Percentiles rank a stretch among this genome's conserved stretches.
Conservation (phyloP, 1,140 invertebrate species). For the Zaprionus taronus region DNA sequence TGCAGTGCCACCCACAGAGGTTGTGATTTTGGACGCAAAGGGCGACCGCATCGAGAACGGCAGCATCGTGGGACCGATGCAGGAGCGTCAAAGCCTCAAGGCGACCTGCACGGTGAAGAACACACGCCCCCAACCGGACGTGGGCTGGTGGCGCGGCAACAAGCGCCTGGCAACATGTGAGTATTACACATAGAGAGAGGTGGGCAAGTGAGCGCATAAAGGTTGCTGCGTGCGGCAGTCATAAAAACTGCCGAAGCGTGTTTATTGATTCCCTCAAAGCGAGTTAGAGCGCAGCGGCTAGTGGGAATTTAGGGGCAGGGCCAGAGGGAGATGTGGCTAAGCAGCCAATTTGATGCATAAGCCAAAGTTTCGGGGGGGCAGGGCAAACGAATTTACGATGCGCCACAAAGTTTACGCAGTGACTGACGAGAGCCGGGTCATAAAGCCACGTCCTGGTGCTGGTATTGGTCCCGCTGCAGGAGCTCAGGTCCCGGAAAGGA, state of each 20-base stretch:
- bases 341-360: slow-evolving; percentile 57
- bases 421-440: slow-evolving; percentile 44
- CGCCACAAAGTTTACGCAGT: slow-evolving; percentile 67
- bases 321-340: slow-evolving; percentile 18
- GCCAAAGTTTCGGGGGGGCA: not conserved
- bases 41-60: slow-evolving; percentile 80
- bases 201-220: slow-evolving; percentile 43
- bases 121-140: slow-evolving; percentile 76
- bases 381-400: slow-evolving; percentile 55
- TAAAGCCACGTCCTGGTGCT: slow-evolving; percentile 27
- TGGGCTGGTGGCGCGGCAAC: slow-evolving; percentile 78
- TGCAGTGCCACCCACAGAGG: slow-evolving; percentile 81
- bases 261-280: slow-evolving; percentile 61
- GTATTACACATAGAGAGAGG: slow-evolving; percentile 55
- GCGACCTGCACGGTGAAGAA: slow-evolving; percentile 75
- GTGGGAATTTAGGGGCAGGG: not conserved
- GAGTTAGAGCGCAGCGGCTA: not conserved
- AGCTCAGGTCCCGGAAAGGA: slow-evolving; percentile 43
- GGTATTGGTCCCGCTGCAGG: slow-evolving; percentile 5
- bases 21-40: slow-evolving; percentile 81
- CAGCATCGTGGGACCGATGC: slow-evolving; percentile 76
- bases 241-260: slow-evolving; percentile 66
- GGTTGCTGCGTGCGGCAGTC: slow-evolving; percentile 33
- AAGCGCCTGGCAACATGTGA: slow-evolving; percentile 80
- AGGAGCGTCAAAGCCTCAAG: slow-evolving; percentile 76